phyloP scores from a whole-genome alignment of 2,888 invertebrate species.

The Scaptomyza reducta region DNA sequence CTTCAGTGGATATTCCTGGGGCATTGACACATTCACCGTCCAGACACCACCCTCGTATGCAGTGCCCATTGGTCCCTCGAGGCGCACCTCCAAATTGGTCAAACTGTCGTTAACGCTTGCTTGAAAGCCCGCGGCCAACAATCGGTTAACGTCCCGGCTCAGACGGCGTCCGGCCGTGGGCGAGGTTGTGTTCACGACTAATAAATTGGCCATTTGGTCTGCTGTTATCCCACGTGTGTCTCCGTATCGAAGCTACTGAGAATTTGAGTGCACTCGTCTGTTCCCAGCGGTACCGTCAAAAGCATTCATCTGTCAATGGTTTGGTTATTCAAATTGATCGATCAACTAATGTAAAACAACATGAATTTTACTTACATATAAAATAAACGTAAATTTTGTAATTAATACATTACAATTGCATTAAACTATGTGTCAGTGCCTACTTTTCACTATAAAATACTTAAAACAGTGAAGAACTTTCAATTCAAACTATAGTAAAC shows the following conservation, averaged over 20 bases:
- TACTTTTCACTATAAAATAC: constrained; percentile 22
- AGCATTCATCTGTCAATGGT: constrained; percentile 50
- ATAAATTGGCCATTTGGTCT: constrained; percentile 61
- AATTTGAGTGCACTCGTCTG: constrained; percentile 70
- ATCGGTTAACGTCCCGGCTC: constrained; percentile 59
- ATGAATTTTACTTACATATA: constrained; percentile 53
- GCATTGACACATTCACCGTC: constrained; percentile 60
- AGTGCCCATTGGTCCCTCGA: constrained; percentile 65
- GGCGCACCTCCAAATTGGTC: constrained; percentile 56
- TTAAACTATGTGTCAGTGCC: constrained; percentile 37
- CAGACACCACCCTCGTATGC: constrained; percentile 67
- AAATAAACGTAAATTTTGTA: constrained; percentile 62
- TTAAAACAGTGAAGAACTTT: neutral
- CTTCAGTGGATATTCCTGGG: constrained; percentile 65
- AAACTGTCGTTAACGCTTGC: constrained; percentile 55
- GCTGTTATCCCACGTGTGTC: constrained; percentile 43
- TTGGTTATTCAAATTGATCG: neutral
- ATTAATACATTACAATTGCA: constrained; percentile 47
- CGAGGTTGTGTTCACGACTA: constrained; percentile 67
- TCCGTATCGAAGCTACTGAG: constrained; percentile 63
- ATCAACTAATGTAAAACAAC: neutral
- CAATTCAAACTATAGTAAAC: no score
- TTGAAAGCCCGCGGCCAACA: constrained; percentile 59
- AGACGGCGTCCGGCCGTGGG: constrained; percentile 66
- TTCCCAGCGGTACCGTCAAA: constrained; percentile 65